Evolutionary conservation across 2,113 vertebrate genomes (phyloP), one percentile per base, ranked within the genome.

Genomic region (Rhinoptilus africanus): DNA sequence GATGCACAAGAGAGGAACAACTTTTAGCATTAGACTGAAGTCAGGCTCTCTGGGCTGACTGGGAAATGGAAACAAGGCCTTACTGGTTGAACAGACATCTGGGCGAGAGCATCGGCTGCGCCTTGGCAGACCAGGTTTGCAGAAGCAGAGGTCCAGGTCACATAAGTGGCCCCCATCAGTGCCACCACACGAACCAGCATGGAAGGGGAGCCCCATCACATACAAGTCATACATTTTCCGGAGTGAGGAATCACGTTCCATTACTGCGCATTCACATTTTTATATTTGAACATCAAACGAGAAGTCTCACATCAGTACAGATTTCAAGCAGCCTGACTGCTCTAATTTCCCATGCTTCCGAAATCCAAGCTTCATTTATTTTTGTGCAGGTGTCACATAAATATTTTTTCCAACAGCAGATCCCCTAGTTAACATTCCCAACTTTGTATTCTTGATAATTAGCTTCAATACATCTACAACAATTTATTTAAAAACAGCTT

Each of bases 191-290:
- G 20, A 89, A 28, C 50, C 66, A 57, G 11, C 13, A 1, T 2
- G 7, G 39, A 88, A 62, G 17, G 48, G 21, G n/a, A 71, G 39
- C 62, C 45, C 37, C 59, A 59, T 13, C 53, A 86, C 72, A 85
- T 6, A 41, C 12, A 72, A 69, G n/a, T 15, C 26, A 37, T 4
- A 18, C 0, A 0, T 1, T 2, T 51, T 43, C 0, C 3, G 84
- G 30, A 68, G 79, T 10, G 32, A 35, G n/a, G 8, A 77, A 51
- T 39, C 18, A 4, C 0, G 0, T 23, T 75, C 48, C 48, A 30
- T 26, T n/a, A 71, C 34, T 16, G 8, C 0, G 1, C 10, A n/a
- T 30, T 67, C 24, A 27, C 20, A 39, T 67, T 41, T 53, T 39
- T 6, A 8, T 24, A 79, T 51, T 23, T 59, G 18, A 32, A 28